Conservation (phyloP, 1,140 invertebrate genomes). For the Pemphigus obesinymphae region DNA sequence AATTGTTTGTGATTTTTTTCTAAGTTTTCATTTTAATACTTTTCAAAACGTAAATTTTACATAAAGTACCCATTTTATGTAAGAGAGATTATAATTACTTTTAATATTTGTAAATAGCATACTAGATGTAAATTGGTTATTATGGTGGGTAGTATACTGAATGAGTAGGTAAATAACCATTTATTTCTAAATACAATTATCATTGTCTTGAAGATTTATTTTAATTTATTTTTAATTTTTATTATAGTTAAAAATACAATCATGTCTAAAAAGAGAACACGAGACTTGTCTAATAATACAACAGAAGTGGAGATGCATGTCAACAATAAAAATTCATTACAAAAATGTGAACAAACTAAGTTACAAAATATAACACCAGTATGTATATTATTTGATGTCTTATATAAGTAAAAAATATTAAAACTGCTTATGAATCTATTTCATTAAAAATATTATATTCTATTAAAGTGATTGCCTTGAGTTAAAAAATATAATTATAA, state of each 20-base stretch:
- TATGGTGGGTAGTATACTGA: too few species aligned
- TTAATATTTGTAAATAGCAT: too few species aligned
- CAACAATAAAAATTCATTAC: not conserved
- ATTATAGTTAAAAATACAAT: not conserved
- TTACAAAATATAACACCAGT: constrained; percentile 5
- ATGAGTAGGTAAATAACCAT: not conserved
- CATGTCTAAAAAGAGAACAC: constrained; percentile 22
- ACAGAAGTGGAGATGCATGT: not conserved
- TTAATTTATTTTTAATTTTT: not conserved
- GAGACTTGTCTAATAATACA: not conserved
- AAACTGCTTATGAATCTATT: too few species aligned
- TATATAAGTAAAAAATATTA: not conserved
- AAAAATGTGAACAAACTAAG: not conserved
- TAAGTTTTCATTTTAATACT: too few species aligned
- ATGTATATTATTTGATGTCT: not conserved
- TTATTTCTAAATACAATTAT: not conserved
- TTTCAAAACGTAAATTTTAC: too few species aligned
- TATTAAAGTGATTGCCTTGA: too few species aligned
- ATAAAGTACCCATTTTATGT: too few species aligned
- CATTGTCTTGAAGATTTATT: not conserved
- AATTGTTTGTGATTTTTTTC: too few species aligned
- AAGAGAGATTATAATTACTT: too few species aligned
- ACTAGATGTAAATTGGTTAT: too few species aligned
- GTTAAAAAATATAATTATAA: too few species aligned
- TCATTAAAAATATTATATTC: too few species aligned